These are phyloP conservation scores for Oscheius sp. DNA, from an alignment of 2,888 invertebrate genomes.

Conservation along the genomic window DNA sequence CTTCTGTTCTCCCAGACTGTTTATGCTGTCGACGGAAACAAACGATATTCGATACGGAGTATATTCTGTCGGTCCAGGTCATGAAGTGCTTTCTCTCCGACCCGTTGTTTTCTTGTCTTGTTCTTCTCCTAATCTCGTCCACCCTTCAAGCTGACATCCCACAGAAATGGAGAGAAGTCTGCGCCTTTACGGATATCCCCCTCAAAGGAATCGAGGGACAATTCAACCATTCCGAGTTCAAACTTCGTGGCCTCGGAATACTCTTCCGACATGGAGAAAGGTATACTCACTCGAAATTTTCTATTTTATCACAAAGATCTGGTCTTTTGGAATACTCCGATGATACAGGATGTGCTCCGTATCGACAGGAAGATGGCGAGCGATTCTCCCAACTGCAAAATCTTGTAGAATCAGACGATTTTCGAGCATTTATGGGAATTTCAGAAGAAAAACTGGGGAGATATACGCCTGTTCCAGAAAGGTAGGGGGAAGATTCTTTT, in stretches of 20 bases:
- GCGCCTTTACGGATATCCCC: slow-evolving; percentile 61
- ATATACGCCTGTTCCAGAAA: background rate
- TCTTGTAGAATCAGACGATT: background rate
- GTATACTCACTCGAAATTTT: slow-evolving; percentile 29
- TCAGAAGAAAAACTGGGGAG: background rate
- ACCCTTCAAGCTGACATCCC: slow-evolving; percentile 19
- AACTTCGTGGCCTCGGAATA: slow-evolving; percentile 53
- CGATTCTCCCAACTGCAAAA: background rate
- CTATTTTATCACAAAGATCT: background rate
- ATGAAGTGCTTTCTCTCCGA: background rate
- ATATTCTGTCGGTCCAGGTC: background rate
- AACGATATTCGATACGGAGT: too few species aligned
- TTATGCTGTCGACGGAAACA: background rate
- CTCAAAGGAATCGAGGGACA: slow-evolving; percentile 59
- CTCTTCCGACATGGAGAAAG: slow-evolving; percentile 64
- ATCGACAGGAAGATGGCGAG: background rate
- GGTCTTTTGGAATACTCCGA: slow-evolving; percentile 3
- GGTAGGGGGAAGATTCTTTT: background rate
- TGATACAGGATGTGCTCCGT: background rate
- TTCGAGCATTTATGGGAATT: background rate
- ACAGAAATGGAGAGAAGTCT: slow-evolving; percentile 44
- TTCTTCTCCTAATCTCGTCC: background rate
- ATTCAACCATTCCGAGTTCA: slow-evolving; percentile 40
- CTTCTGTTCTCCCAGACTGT: too few species aligned
- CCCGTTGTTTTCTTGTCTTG: background rate